These are phyloP conservation scores for Nomada goodeniana DNA, from an alignment of 2,888 invertebrate species.

Conservation along the genomic window DNA sequence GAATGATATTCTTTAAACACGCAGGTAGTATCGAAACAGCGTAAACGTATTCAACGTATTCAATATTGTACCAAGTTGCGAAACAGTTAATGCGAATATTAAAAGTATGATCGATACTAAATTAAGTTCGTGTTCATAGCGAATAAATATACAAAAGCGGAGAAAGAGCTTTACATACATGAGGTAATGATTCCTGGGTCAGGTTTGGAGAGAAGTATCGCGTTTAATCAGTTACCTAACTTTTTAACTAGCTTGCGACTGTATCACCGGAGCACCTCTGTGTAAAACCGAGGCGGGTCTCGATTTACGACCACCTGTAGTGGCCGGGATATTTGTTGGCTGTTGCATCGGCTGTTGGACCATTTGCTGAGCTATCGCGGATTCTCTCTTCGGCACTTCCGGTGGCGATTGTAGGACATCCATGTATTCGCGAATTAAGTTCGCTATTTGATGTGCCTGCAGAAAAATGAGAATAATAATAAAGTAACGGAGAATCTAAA, in stretches of 20 bases:
- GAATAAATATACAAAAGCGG: not conserved
- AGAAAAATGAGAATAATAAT: conserved; percentile 21
- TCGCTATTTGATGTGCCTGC: conserved; percentile 96
- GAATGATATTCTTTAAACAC: not conserved
- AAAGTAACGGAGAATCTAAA: not conserved
- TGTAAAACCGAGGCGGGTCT: conserved; percentile 86
- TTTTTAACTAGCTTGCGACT: conserved; percentile 86
- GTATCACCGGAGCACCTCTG: conserved; percentile 86
- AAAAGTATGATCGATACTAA: not conserved
- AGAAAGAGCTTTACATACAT: not conserved
- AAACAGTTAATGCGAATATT: not conserved
- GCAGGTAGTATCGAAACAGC: not conserved
- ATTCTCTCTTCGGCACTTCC: conserved; percentile 81
- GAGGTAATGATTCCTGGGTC: conserved; percentile 43
- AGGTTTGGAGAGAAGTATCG: conserved; percentile 55
- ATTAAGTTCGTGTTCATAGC: not conserved
- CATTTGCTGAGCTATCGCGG: conserved; percentile 79
- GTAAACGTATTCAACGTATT: conserved; percentile 1
- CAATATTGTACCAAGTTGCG: not conserved
- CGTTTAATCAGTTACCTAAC: conserved; percentile 51
- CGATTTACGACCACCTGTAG: conserved; percentile 78
- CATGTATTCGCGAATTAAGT: conserved; percentile 95
- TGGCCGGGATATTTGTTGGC: conserved; percentile 61
- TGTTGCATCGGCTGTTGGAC: conserved; percentile 47
- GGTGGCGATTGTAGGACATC: conserved; percentile 87